These are phyloP conservation scores for Ophion costatus DNA, from an alignment of 2,888 invertebrate genomes.

Conservation along the genomic window DNA sequence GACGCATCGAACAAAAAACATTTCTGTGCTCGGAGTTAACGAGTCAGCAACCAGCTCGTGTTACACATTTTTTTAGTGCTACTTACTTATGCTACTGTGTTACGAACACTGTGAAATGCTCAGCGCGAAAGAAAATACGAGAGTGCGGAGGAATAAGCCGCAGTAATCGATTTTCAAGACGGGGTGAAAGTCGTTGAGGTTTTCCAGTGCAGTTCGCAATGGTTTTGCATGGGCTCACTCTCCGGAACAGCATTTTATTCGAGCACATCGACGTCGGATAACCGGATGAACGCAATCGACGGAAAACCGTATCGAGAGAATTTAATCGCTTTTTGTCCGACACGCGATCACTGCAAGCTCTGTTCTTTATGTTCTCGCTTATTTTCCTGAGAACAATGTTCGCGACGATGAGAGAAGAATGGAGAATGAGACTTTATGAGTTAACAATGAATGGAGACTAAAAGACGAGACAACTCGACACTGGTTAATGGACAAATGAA, in stretches of 20 bases:
- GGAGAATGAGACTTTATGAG: not conserved
- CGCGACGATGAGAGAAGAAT: not conserved
- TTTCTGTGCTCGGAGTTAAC: not conserved
- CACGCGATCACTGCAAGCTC: not conserved
- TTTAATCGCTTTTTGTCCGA: constrained; percentile 6
- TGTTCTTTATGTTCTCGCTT: not conserved
- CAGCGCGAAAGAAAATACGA: constrained; percentile 44
- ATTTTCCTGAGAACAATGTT: not conserved
- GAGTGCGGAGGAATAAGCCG: constrained; percentile 32
- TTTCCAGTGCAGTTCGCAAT: constrained; percentile 45
- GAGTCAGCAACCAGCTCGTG: not conserved
- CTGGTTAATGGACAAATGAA: no score
- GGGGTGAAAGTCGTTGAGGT: constrained; percentile 60
- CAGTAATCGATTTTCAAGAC: constrained; percentile 65
- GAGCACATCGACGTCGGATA: not conserved
- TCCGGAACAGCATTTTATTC: constrained; percentile 13
- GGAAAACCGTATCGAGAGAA: constrained; percentile 2
- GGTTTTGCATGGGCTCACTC: constrained; percentile 16
- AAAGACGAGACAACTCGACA: not conserved
- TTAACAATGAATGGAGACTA: not conserved
- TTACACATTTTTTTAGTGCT: constrained; percentile 27
- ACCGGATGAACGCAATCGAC: constrained; percentile 25
- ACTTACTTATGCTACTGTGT: constrained; percentile 13
- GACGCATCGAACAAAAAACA: not conserved
- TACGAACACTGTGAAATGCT: constrained; percentile 44